Evolutionary conservation across 2,888 invertebrate genomes (phyloP), one percentile per base, ranked within the genome.

Genomic region (Nephrotoma guestfalica): DNA sequence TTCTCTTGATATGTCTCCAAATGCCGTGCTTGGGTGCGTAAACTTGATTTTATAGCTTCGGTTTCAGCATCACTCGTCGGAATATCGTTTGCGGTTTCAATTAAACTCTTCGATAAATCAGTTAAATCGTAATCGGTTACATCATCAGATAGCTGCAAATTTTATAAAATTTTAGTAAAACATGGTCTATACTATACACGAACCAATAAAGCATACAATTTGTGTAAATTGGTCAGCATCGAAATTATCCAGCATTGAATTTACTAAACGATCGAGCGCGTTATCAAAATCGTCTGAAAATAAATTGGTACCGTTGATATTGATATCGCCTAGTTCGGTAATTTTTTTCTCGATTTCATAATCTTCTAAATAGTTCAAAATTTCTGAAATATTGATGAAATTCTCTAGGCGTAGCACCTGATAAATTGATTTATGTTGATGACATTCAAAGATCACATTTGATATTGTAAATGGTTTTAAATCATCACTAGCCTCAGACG

Each of bases 171-270:
- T 88, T 86, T 87, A 87, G 86, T 45, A 87, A 88, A 87, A 86
- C 30, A 45, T 30, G 0, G 30, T 57, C 30, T 30, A n/a, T n/a
- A 30, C 30, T 71, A 51, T 87, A 86, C 84, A 30, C 41, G 83
- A 30, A 15, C 57, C 57, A 18, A 11, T 87, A 86, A 87, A 4
- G 18, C 9, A 4, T 57, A 90, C 88, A 88, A 90, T 90, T 87
- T 90, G 89, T 41, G 89, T 88, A 87, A 90, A 90, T 88, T 90
- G 89, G 41, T 89, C 89, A 0, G 89, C 95, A 90, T 95, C 93
- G 89, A 96, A 95, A 88, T 94, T 94, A 42, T 94, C 94, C 71
- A 96, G 93, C 43, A 95, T 94, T 45, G 96, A 94, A 87, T 93
- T 92, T 6, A 94, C 94, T 86, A 97, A 93, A 83, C 93, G 92